Base-by-base conservation (phyloP, 2,113 vertebrate genomes). In the Todiramphus chloris region DNA sequence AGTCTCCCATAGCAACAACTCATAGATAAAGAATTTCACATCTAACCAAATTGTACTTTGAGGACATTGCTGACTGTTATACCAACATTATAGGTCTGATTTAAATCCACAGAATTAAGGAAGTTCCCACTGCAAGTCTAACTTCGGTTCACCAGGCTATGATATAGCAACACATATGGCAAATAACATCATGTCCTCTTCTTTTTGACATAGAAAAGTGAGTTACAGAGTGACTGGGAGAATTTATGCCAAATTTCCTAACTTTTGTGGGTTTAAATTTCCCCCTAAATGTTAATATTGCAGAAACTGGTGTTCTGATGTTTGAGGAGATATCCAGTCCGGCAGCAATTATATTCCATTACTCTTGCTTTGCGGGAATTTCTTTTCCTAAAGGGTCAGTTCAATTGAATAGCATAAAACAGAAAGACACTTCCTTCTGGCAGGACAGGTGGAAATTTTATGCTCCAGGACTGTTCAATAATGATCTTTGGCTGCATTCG, bases 1-100 rank as follows among this genome's bases (percentile, higher is more conserved):
- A 70, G 39, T 87, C 66, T 94, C 96, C 90, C 96, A 78, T 92
- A 92, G 76, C 90, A 97, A 97, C 90, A 93, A 81, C 56, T 93
- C 79, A 88, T 50, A 80, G 62, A 91, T 77, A 95, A 95, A 94
- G 60, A 92, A 77, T 78, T 92, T 94, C 55, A 25, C 67, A 93
- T 90, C 90, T 92, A 95, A 93, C 18, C 14, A 83, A 96, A 94
- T 33, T 86, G 51, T 75, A 68, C 88, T 51, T 80, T 0, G 35
- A 96, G 68, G 83, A 92, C 59, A 43, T 23, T 51, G 33, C 17
- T 86, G 59, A 72, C 51, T 77, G 19, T 75, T 90, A 83, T 46
- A 41, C 33, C 14, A 78, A 58, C 35, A 68, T 78, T 92, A 78
- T 67, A 80, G 25, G 43, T 74, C 59, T 90, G 68, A 96, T 94